These are phyloP conservation scores for Hippolais icterina DNA, from an alignment of 2,113 vertebrate species.

Conservation along the genomic window DNA sequence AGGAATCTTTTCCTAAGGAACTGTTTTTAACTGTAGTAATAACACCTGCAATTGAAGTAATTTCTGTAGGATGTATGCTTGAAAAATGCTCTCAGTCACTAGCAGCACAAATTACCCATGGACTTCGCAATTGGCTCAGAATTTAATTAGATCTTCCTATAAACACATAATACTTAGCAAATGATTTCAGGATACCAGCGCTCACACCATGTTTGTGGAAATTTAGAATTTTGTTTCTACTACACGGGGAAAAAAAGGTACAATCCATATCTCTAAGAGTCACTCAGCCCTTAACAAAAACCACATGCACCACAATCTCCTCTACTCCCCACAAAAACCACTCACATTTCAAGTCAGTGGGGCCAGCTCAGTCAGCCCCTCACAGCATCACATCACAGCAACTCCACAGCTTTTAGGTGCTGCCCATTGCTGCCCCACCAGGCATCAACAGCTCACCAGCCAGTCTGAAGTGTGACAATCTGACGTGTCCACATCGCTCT, in stretches of 20 bases:
- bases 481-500: rapidly evolving
- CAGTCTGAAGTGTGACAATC: not conserved
- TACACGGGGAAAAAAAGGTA: not conserved
- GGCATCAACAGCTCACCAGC: not conserved
- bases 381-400: rapidly evolving
- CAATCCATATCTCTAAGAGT: not conserved
- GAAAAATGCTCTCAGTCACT: not conserved
- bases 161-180: not conserved
- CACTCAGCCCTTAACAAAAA: not conserved
- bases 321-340: not conserved
- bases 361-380: not conserved
- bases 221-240: not conserved
- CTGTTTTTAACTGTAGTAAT: not conserved
- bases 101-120: not conserved
- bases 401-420: not conserved
- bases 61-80: not conserved
- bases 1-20: not conserved
- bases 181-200: not conserved
- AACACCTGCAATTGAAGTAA: not conserved
- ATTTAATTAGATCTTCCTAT: not conserved
- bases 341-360: rapidly evolving
- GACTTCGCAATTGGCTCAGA: not conserved
- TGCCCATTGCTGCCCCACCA: not conserved
- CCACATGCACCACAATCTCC: not conserved
- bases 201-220: not conserved